These are phyloP conservation scores for Rhabdornis inornatus DNA, from an alignment of 2,113 vertebrate species.

Conservation along the genomic window DNA sequence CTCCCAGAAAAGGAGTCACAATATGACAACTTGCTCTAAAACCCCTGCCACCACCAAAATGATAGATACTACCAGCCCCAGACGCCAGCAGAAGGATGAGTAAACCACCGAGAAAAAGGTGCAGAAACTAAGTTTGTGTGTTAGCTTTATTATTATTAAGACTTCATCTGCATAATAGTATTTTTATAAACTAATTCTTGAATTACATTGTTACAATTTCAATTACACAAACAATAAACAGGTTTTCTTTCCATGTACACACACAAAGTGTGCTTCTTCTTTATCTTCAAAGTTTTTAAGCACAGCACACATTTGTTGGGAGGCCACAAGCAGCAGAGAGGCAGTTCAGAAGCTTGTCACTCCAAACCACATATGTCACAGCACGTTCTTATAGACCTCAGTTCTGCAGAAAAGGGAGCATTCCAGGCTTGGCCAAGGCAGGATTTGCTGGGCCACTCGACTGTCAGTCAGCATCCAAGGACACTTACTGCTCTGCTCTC, in stretches of 20 bases:
- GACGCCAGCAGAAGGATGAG: background rate
- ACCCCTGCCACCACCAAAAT: background rate
- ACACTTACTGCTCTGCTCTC: background rate
- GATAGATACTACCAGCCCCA: background rate
- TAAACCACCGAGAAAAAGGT: background rate
- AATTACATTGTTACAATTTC: background rate
- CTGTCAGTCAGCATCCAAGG: background rate
- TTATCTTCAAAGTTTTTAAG: background rate
- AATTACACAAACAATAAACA: background rate
- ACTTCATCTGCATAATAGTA: background rate
- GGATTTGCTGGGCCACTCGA: background rate
- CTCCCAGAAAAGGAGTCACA: background rate
- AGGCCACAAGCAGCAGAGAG: background rate
- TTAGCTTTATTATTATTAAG: background rate
- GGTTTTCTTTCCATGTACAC: background rate
- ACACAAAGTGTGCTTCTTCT: background rate
- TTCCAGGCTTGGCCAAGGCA: background rate
- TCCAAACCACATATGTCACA: fast-evolving
- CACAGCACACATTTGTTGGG: background rate
- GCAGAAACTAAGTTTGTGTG: background rate
- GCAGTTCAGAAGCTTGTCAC: background rate
- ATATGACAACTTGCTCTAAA: background rate
- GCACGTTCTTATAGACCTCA: background rate
- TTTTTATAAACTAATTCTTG: background rate
- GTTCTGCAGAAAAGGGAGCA: background rate